Evolutionary conservation across 1,140 invertebrate species (phyloP), one percentile per base, ranked within the genome.

Genomic region (Psix sp.): DNA sequence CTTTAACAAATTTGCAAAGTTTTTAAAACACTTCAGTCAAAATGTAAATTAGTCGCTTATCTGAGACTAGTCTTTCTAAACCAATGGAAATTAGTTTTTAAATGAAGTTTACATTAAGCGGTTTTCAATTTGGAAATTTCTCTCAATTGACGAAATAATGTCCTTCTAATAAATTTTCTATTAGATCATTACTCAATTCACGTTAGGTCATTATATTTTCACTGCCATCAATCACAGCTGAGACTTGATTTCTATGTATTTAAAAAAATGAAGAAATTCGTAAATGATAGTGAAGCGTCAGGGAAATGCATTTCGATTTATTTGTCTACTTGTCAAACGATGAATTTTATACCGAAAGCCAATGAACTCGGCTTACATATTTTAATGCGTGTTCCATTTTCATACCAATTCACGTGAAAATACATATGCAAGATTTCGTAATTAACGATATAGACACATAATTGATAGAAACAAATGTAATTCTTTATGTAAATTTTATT

Each of bases 321-420:
- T 24, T 24, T 7, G 21, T 24, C 7, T 24, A 24, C 21, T 4
- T 4, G 3, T 4, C 7, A 4, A 4, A 24, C 21, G 7, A 3
- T 11, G 13, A 15, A 15, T 49, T 33, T 48, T 14, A 1, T 39
- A 54, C 33, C 16, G 45, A 67, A 57, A 52, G 65, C n/a, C 54
- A 52, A 52, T 52, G 54, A 68, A 59, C 65, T 68, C 31, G 20
- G 0, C 3, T 59, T 13, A 11, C 33, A 17, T 52, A 36, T 39
- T 16, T 49, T 35, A 42, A 9, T 9, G 42, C 49, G 7, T 29
- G 40, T 65, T 48, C 49, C 20, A 42, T 66, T 56, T 56, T 49
- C 18, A 48, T 40, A 36, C 35, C n/a, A 42, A 21, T 11, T 46
- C 10, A 56, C 17, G 35, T 51, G 51, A 56, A 66, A 66, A 66